Percentiles rank a stretch among this genome's conserved stretches.
Evolutionary conservation across 1,140 invertebrate genomes (phyloP).

Genomic region (Euschistus heros): DNA sequence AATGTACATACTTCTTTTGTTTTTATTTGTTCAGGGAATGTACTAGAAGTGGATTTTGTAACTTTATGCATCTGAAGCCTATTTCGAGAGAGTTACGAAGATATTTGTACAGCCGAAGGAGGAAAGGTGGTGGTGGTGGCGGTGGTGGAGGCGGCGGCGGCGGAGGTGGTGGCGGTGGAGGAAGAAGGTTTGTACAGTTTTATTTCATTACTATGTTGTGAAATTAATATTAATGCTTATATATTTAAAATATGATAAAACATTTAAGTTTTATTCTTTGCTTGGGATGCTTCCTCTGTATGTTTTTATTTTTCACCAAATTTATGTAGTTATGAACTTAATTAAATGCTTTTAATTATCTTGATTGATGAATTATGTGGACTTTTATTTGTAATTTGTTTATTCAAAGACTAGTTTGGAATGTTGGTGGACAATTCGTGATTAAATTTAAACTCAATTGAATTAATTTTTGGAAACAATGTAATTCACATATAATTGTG

Average conservation of each 20-base stretch:
- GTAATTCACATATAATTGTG: too few species aligned
- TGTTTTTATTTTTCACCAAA: too few species aligned
- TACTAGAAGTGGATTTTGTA: conserved; percentile 95
- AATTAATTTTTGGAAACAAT: too few species aligned
- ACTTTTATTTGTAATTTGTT: too few species aligned
- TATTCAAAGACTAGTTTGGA: too few species aligned
- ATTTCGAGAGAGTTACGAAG: conserved; percentile 86
- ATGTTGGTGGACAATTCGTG: too few species aligned
- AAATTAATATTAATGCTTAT: not conserved
- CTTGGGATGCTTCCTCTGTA: not conserved
- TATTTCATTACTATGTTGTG: not conserved
- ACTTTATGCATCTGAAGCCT: conserved; percentile 99
- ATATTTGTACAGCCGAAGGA: conserved; percentile 55
- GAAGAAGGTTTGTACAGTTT: not conserved
- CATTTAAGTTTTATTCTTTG: not conserved
- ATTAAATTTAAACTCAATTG: too few species aligned
- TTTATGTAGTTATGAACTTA: too few species aligned
- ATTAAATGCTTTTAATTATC: too few species aligned
- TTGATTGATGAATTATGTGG: too few species aligned
- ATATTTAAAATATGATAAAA: not conserved
- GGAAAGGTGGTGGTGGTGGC: conserved; percentile 29
- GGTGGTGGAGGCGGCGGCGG: not conserved
- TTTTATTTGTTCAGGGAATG: conserved; percentile 58
- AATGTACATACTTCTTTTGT: not conserved
- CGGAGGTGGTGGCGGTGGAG: not conserved